Conservation (phyloP, 1,140 invertebrate species). For the Metopolophium dirhodum region DNA sequence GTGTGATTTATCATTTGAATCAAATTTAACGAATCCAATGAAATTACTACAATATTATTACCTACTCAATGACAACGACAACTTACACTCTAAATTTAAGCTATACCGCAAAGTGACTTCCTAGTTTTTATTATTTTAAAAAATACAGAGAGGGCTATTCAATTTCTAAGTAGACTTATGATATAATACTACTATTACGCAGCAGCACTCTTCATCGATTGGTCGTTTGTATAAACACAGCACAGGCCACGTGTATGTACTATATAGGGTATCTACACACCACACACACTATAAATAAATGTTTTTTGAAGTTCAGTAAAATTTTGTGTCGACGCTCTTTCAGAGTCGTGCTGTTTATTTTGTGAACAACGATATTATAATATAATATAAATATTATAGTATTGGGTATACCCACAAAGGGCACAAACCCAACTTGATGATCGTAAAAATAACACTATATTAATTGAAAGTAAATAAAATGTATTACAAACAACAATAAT, state of each 20-base stretch:
- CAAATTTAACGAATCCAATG: too few relatives aligned
- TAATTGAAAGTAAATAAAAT: not conserved
- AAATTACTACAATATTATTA: too few relatives aligned
- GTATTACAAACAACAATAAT: not conserved
- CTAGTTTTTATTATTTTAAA: not conserved
- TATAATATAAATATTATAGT: not conserved
- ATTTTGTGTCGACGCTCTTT: not conserved
- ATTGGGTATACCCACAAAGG: not conserved
- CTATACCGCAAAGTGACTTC: not conserved
- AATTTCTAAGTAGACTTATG: not conserved
- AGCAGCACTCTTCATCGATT: not conserved
- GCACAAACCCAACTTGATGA: not conserved
- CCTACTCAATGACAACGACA: too few relatives aligned
- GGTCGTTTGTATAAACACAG: not conserved
- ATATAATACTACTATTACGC: not conserved
- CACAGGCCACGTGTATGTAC: not conserved
- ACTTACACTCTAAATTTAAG: not conserved
- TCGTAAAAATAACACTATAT: not conserved
- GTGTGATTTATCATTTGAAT: too few relatives aligned
- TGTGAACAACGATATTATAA: not conserved
- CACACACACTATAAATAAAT: constrained; percentile 2
- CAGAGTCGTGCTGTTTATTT: not conserved
- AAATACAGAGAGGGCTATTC: not conserved
- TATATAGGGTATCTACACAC: not conserved
- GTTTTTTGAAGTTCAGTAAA: constrained; percentile 4